Percentiles rank a stretch among this genome's conserved stretches.
Conservation (phyloP, 2,888 invertebrate genomes). For the Osedax frankpressi region DNA sequence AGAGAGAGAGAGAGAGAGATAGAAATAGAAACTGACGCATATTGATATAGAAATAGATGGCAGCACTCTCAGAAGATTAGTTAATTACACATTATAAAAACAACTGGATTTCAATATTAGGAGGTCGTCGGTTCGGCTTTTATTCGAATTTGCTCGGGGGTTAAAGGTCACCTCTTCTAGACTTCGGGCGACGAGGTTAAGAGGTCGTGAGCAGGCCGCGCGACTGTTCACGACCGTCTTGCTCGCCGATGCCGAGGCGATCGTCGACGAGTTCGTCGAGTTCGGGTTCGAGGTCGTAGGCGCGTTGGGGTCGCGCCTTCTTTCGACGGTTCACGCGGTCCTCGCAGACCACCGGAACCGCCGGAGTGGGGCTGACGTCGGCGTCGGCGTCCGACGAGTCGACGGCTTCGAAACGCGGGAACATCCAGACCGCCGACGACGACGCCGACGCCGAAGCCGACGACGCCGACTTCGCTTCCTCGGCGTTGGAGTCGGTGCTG, state of each 20-base stretch:
- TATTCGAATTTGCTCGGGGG: too few species aligned
- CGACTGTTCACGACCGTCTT: too few species aligned
- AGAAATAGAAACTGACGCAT: too few species aligned
- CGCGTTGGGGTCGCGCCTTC: conserved; percentile 92
- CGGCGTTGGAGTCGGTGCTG: background rate
- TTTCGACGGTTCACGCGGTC: conserved; percentile 54
- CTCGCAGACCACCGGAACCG: background rate
- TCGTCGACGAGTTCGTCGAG: background rate
- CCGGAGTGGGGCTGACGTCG: background rate
- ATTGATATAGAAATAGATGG: too few species aligned
- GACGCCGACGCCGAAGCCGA: background rate
- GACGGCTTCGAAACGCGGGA: conserved; percentile 8
- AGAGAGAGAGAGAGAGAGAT: too few species aligned
- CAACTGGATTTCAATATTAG: too few species aligned
- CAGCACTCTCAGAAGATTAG: too few species aligned
- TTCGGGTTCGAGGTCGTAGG: conserved; percentile 61
- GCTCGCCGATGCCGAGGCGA: background rate
- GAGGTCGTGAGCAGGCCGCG: background rate
- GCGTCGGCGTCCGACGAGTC: background rate
- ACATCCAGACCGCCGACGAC: background rate
- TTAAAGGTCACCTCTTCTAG: too few species aligned
- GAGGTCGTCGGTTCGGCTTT: too few species aligned
- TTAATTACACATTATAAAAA: too few species aligned
- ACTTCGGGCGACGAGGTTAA: background rate
- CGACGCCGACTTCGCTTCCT: background rate